Evolutionary conservation across 2,113 vertebrate genomes (phyloP).

Genomic region (Nibea albiflora): DNA sequence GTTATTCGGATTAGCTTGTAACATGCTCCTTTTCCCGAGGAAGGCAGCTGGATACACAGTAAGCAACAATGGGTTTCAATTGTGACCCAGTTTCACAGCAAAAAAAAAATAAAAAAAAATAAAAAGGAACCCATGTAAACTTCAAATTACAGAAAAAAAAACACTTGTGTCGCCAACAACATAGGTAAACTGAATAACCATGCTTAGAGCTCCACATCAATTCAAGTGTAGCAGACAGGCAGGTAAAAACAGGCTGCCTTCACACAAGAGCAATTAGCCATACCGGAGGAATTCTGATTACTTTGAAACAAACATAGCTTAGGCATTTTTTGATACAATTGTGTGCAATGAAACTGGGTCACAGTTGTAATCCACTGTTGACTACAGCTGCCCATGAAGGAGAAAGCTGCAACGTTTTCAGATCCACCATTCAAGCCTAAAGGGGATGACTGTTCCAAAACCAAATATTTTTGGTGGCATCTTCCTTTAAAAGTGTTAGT

Average conservation of each 20-base stretch:
- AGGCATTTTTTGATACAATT: neutral
- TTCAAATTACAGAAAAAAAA: neutral
- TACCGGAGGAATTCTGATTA: neutral
- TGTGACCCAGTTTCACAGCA: slow-evolving; percentile 52
- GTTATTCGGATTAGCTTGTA: slow-evolving; percentile 33
- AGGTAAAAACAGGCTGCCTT: neutral
- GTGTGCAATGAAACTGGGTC: slow-evolving; percentile 32
- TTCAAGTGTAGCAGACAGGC: neutral
- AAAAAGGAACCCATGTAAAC: neutral
- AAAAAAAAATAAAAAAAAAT: no score
- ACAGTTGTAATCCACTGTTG: slow-evolving; percentile 27
- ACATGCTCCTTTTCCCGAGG: slow-evolving; percentile 32
- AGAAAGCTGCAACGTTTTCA: slow-evolving; percentile 4
- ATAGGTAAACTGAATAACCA: slow-evolving; percentile 18
- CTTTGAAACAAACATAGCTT: neutral
- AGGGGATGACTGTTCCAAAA: slow-evolving; percentile 12
- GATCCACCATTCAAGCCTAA: neutral
- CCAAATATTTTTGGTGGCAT: neutral
- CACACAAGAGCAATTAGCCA: neutral
- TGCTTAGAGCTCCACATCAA: neutral
- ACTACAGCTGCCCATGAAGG: neutral
- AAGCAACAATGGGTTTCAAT: slow-evolving; percentile 40
- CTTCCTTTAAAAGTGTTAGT: neutral
- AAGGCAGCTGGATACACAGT: slow-evolving; percentile 38
- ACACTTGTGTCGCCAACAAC: neutral